Percentiles rank a stretch among this genome's conserved stretches.
Evolutionary conservation across 1,140 invertebrate species (phyloP).

Genomic region (Zelostemma sp.): DNA sequence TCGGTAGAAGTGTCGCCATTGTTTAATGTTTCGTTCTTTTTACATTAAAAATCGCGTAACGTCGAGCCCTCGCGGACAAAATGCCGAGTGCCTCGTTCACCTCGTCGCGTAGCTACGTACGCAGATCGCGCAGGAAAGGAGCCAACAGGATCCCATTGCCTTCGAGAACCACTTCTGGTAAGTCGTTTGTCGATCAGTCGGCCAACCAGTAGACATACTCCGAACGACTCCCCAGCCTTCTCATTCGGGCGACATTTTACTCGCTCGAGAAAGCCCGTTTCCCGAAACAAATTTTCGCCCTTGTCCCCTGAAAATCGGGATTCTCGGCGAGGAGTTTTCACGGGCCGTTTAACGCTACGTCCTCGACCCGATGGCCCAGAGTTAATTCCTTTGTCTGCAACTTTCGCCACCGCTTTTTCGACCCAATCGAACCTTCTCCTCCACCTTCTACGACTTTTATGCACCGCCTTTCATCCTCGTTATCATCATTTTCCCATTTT

Average conservation of each 20-base stretch:
- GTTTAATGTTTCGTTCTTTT: slow-evolving; percentile 63
- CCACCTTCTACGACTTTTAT: too few relatives aligned
- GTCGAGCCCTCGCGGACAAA: slow-evolving; percentile 64
- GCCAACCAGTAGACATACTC: slow-evolving; percentile 5
- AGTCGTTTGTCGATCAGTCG: slow-evolving; percentile 59
- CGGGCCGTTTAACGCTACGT: slow-evolving; percentile 21
- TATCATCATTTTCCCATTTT: not conserved
- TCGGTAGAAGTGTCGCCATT: slow-evolving; percentile 68
- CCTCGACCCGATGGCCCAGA: slow-evolving; percentile 43
- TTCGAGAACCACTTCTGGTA: slow-evolving; percentile 80
- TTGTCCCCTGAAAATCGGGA: too few relatives aligned
- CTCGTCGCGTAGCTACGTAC: slow-evolving; percentile 87
- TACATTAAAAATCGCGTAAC: slow-evolving; percentile 32
- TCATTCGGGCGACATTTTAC: not conserved
- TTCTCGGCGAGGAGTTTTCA: too few relatives aligned
- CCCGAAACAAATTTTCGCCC: too few relatives aligned
- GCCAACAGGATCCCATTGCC: slow-evolving; percentile 85
- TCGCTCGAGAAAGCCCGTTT: too few relatives aligned
- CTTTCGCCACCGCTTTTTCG: slow-evolving; percentile 30
- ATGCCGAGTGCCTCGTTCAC: slow-evolving; percentile 93
- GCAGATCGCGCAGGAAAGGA: slow-evolving; percentile 87
- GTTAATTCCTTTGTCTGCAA: slow-evolving; percentile 40
- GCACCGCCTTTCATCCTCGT: too few relatives aligned
- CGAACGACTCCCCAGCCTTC: not conserved
- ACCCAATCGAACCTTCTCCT: slow-evolving; percentile 13